Conservation (phyloP, 2,797 vertebrate species). For the Pipistrellus pygmaeus region DNA sequence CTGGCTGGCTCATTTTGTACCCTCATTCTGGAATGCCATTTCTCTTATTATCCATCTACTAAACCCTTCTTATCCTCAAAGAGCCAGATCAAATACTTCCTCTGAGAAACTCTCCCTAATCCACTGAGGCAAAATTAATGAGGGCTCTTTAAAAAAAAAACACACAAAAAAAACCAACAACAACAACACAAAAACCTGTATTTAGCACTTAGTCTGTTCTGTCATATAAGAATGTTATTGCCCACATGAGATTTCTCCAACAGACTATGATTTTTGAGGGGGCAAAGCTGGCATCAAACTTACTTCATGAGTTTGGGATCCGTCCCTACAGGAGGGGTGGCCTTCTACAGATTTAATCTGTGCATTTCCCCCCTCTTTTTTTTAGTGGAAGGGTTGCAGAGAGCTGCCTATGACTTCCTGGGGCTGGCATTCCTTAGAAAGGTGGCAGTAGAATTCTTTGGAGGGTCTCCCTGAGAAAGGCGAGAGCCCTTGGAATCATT, state of each 20-base stretch:
- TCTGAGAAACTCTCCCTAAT: conserved; percentile 33
- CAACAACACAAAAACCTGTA: neutral
- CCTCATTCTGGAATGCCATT: neutral
- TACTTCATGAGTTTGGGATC: conserved; percentile 13
- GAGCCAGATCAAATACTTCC: conserved; percentile 32
- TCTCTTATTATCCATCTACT: conserved; percentile 15
- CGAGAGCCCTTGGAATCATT: neutral
- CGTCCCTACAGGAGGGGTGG: neutral
- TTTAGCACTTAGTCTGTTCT: neutral
- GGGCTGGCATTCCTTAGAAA: neutral
- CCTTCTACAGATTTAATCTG: neutral
- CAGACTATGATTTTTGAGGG: neutral
- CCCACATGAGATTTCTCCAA: neutral
- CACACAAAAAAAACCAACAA: too few species aligned
- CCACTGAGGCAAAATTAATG: conserved; percentile 50
- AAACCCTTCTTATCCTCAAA: conserved; percentile 52
- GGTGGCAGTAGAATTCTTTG: neutral
- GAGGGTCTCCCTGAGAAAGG: neutral
- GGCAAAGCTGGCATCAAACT: neutral
- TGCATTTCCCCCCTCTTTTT: neutral
- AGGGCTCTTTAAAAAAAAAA: neutral
- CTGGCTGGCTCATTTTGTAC: conserved; percentile 25
- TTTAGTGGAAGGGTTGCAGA: conserved; percentile 6
- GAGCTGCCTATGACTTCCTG: neutral
- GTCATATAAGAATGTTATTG: neutral